These are phyloP conservation scores for Perca fluviatilis DNA, from an alignment of 2,113 vertebrate species.

Conservation along the genomic window DNA sequence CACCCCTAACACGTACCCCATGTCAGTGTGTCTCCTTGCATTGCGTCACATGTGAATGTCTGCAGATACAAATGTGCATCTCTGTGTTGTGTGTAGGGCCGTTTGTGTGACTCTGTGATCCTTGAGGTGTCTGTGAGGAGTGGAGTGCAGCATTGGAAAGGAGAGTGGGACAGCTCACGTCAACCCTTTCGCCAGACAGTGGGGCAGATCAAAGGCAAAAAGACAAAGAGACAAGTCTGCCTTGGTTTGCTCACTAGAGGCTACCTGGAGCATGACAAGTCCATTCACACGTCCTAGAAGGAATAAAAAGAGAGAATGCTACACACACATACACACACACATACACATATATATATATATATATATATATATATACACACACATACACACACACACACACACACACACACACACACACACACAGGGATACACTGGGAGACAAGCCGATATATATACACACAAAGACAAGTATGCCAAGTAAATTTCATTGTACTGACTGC, in stretches of 20 bases:
- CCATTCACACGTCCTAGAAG: slow-evolving; percentile 64
- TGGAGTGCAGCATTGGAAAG: slow-evolving; percentile 19
- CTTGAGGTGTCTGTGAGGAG: slow-evolving; percentile 40
- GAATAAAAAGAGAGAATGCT: background rate
- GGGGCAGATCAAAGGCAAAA: slow-evolving; percentile 34
- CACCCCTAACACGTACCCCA: background rate
- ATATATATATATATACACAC: background rate
- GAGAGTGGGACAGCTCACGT: slow-evolving; percentile 55
- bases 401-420: background rate
- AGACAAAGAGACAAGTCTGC: background rate
- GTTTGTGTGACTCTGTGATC: slow-evolving; percentile 31
- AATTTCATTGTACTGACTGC: slow-evolving; percentile 19
- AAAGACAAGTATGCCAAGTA: background rate
- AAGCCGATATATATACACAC: background rate
- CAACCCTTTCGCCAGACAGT: slow-evolving; percentile 25
- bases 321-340: slow-evolving; percentile 5
- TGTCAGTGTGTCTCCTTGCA: slow-evolving; percentile 5
- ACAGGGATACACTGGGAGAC: background rate
- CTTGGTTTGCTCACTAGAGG: slow-evolving; percentile 35
- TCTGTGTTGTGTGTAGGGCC: background rate
- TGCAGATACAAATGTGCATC: slow-evolving; percentile 15
- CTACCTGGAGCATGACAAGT: slow-evolving; percentile 68
- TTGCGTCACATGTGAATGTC: slow-evolving; percentile 19
- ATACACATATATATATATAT: background rate
- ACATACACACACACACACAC: background rate